phyloP scores from a whole-genome alignment of 2,113 vertebrate genomes.

The Melanocharis versteri region DNA sequence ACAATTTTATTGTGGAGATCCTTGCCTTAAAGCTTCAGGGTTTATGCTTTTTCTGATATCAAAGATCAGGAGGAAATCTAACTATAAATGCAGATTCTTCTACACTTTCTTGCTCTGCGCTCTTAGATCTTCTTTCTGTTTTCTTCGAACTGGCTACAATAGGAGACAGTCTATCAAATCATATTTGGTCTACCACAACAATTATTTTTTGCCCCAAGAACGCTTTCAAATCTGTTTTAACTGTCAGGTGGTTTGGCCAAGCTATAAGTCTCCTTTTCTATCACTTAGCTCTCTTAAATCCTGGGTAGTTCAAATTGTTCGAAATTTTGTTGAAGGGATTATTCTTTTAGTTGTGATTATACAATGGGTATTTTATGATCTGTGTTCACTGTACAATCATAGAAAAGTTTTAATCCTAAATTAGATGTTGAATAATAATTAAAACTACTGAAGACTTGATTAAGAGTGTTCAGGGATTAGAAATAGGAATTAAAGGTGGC shows the following conservation, averaged over 20 bases:
- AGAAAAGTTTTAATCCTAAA: slow-evolving; percentile 74
- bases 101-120: not conserved
- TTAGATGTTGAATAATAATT: slow-evolving; percentile 77
- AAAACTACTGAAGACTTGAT: slow-evolving; percentile 71
- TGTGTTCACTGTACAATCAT: slow-evolving; percentile 57
- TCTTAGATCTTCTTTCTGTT: not conserved
- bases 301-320: slow-evolving; percentile 60
- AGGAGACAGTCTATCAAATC: not conserved
- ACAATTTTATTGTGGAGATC: not conserved
- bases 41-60: not conserved
- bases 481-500: slow-evolving; percentile 58
- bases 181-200: not conserved
- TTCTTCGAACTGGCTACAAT: not conserved
- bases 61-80: not conserved
- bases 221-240: slow-evolving; percentile 32
- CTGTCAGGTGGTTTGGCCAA: slow-evolving; percentile 40
- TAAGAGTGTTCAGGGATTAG: slow-evolving; percentile 70
- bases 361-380: slow-evolving; percentile 61
- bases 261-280: slow-evolving; percentile 50
- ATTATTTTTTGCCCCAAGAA: not conserved
- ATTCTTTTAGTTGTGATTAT: slow-evolving; percentile 69
- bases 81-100: not conserved
- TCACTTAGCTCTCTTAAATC: slow-evolving; percentile 58
- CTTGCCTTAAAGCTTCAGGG: not conserved
- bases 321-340: slow-evolving; percentile 64